Evolutionary conservation across 2,888 invertebrate species (phyloP).

Genomic region (Chirona hameri): DNA sequence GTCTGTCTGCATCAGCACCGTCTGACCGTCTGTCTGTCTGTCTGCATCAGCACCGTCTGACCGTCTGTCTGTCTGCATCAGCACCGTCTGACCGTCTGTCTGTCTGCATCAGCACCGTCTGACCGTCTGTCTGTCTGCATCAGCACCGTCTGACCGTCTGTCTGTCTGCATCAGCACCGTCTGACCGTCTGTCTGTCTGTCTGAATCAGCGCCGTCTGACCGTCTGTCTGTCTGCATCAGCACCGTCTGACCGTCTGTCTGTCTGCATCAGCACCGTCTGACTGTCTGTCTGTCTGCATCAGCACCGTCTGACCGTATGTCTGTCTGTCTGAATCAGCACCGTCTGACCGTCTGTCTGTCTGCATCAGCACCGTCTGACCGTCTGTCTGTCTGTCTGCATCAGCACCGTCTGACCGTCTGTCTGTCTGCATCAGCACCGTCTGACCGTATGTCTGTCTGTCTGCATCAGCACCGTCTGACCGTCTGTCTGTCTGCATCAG

Average conservation of each 20-base stretch:
- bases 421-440: neutral
- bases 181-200: neutral
- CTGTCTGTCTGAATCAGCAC: constrained; percentile 8
- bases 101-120: neutral
- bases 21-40: neutral
- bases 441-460: neutral
- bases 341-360: neutral
- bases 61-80: neutral
- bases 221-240: neutral
- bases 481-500: neutral
- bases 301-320: no score
- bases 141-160: no score
- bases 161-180: neutral
- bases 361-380: neutral
- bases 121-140: neutral
- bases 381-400: constrained; percentile 4
- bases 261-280: neutral
- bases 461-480: neutral
- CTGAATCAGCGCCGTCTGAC: neutral
- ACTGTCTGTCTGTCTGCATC: neutral
- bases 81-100: no score
- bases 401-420: no score
- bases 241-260: no score
- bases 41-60: neutral
- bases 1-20: neutral